Evolutionary conservation across 2,888 invertebrate species (phyloP).

Genomic region (Melitaea athalia): DNA sequence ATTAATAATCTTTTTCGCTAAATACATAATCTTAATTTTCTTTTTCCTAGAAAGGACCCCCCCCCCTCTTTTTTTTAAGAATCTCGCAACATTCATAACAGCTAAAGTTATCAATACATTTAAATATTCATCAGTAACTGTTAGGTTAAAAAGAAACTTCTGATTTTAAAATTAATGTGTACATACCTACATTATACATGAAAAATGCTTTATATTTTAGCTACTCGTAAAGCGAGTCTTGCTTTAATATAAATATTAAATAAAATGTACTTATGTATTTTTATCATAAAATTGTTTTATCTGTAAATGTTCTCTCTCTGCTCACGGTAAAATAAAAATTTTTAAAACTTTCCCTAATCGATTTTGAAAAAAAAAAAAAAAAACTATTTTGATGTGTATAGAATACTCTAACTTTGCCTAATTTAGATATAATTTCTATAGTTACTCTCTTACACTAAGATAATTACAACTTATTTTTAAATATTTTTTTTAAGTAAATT

Average conservation of each 20-base stretch:
- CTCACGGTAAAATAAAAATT: not conserved
- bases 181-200: not conserved
- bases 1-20: not conserved
- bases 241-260: not conserved
- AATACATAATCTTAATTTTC: not conserved
- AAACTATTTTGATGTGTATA: not conserved
- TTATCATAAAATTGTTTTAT: not conserved
- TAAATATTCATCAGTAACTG: not conserved
- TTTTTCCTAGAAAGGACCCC: no score
- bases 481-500: constrained; percentile 45
- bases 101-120: no score
- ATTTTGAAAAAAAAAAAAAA: not conserved
- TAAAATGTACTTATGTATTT: constrained; percentile 1
- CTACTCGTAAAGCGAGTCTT: not conserved
- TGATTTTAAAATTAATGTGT: not conserved
- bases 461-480: constrained; percentile 34
- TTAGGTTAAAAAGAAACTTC: not conserved
- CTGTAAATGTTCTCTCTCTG: not conserved
- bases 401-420: constrained; percentile 2
- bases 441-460: constrained; percentile 19
- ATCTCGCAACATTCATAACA: no score
- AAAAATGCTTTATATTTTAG: not conserved
- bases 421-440: constrained; percentile 19
- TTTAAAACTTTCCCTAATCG: not conserved
- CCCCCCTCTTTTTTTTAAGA: no score